A percentile compares a stretch with the other conserved stretches of the same genome.
These are phyloP conservation scores for Drosophila lacertosa DNA, from an alignment of 1,140 invertebrate genomes.

Conservation along the genomic window DNA sequence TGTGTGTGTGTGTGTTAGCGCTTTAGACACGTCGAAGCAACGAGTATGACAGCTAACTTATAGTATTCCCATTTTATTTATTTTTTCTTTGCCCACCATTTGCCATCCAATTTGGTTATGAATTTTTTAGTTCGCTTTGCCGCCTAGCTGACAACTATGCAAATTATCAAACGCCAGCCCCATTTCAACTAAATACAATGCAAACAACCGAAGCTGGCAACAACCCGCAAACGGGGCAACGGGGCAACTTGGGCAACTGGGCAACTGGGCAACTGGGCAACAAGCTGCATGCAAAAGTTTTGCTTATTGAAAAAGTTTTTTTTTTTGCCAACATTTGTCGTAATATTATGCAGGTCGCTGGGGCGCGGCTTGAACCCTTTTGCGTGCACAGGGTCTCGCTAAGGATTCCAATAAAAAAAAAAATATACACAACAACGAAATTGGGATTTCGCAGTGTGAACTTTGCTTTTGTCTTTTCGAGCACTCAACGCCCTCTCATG, in stretches of 20 bases:
- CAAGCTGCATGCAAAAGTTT: conserved; percentile 61
- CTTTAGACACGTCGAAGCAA: conserved; percentile 63
- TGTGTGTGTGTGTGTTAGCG: conserved; percentile 27
- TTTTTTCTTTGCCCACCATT: conserved; percentile 17
- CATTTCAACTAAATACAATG: conserved; percentile 13
- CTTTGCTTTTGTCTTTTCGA: conserved; percentile 59
- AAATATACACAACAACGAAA: conserved; percentile 4
- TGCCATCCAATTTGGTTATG: conserved; percentile 59
- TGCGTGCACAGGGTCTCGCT: conserved; percentile 2
- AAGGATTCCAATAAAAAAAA: conserved; percentile 11
- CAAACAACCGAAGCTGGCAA: conserved; percentile 1
- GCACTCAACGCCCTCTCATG: conserved; percentile 50
- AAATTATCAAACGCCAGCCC: conserved; percentile 43
- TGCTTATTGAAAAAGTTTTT: conserved; percentile 77
- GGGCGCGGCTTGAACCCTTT: conserved; percentile 57
- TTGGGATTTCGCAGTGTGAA: conserved; percentile 49
- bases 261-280: conserved; percentile 1
- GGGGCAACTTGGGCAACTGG: conserved; percentile 7
- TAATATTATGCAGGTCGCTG: conserved; percentile 76
- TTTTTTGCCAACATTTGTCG: conserved; percentile 66
- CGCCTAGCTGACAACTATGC: conserved; percentile 55
- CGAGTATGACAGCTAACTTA: conserved; percentile 38
- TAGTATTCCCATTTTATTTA: conserved; percentile 29
- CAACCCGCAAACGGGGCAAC: conserved; percentile 7
- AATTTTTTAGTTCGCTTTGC: conserved; percentile 58